Base-by-base conservation (phyloP, 2,797 vertebrate genomes). In the Acomys russatus region DNA sequence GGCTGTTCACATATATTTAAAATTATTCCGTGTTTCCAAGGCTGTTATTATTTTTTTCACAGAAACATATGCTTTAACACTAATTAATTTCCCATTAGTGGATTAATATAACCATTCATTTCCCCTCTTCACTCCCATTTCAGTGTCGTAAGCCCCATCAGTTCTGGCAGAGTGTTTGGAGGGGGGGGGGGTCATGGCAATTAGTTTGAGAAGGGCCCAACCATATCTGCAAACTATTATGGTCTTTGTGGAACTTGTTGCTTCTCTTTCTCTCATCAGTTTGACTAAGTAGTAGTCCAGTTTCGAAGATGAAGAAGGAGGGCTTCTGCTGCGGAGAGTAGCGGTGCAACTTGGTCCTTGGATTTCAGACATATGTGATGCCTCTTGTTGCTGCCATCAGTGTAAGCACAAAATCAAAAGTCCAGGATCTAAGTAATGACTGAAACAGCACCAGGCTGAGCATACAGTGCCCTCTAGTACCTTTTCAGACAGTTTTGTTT, bases 51-150 rank as follows among this genome's bases (percentile, higher is more conserved):
- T 95, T 22, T 80, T 95, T 35, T 86, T 73, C 71, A 77, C 25
- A 49, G 68, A 74, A 94, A 83, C 35, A 61, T 86, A 20, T n/a
- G 3, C 86, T 96, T 80, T 17, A 94, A 92, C 94, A 91, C 91
- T 95, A 91, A 90, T 59, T 96, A 68, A 30, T 77, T 96, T 85
- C 89, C 61, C 54, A 44, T 76, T 44, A n/a, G 51, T 88, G 17
- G 30, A 70, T 76, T 96, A 68, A 80, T 92, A 68, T n/a, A 59
- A 30, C 49, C 87, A 82, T 56, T 77, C 44, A 63, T 20, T 51
- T 94, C 1, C 28, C 10, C 38, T 92, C 56, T 94, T 77, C 1
- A 51, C 14, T 7, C 8, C 3, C 12, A 2, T 54, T 70, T 78
- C 88, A 88, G 14, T 23, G 38, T 82, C 30, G 15, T 71, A 61